Conservation (phyloP, 1,140 invertebrate species). For the Pseudobourletiella spinata region DNA sequence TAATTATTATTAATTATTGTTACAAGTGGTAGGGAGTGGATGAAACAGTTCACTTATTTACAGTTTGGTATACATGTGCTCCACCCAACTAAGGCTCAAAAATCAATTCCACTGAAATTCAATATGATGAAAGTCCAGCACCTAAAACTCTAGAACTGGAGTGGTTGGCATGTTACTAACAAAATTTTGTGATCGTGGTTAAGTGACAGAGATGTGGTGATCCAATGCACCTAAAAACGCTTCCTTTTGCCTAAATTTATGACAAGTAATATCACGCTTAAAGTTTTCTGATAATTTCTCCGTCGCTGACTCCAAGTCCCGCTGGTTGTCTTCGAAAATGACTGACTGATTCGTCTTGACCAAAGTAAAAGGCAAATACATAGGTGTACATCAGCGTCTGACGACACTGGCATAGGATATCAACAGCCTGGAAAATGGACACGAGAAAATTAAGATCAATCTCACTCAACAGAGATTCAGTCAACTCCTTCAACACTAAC, state of each 20-base stretch:
- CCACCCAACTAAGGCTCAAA: too few relatives aligned
- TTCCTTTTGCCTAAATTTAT: not conserved
- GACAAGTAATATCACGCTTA: constrained; percentile 9
- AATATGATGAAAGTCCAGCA: too few relatives aligned
- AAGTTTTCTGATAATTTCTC: constrained; percentile 18
- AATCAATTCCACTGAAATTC: too few relatives aligned
- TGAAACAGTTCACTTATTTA: too few relatives aligned
- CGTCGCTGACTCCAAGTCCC: constrained; percentile 58
- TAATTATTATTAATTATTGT: too few relatives aligned
- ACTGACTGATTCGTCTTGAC: constrained; percentile 49
- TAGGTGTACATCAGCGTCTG: constrained; percentile 66
- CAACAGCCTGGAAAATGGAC: constrained; percentile 46
- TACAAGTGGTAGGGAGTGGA: too few relatives aligned
- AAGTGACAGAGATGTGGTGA: too few relatives aligned
- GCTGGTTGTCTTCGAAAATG: constrained; percentile 67
- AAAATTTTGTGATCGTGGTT: not conserved
- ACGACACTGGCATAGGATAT: constrained; percentile 57
- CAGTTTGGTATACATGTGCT: too few relatives aligned
- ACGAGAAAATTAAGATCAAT: not conserved
- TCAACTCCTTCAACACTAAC: not conserved
- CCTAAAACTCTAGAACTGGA: too few relatives aligned
- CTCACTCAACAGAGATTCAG: not conserved
- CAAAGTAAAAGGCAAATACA: constrained; percentile 63
- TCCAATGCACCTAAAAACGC: not conserved
- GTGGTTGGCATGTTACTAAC: not conserved